These are phyloP conservation scores for Laticauda colubrina DNA, from an alignment of 2,113 vertebrate genomes.

Conservation along the genomic window DNA sequence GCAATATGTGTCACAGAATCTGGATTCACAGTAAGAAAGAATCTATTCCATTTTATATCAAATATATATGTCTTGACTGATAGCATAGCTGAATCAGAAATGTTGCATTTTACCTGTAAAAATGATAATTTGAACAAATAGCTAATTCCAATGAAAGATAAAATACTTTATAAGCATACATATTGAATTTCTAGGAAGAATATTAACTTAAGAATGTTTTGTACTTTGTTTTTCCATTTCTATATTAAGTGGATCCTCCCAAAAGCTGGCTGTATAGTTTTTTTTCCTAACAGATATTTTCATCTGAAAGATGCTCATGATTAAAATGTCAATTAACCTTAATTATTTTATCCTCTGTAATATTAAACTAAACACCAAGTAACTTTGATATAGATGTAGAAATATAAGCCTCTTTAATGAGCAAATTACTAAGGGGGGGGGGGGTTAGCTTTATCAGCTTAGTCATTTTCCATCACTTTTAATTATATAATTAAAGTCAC, in stretches of 20 bases:
- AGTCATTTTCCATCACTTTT: conserved; percentile 61
- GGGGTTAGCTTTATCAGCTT: conserved; percentile 61
- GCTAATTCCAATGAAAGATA: conserved; percentile 31
- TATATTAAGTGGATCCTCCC: conserved; percentile 47
- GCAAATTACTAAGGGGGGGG: conserved; percentile 55
- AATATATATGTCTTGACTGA: not conserved
- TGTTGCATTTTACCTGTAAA: conserved; percentile 15
- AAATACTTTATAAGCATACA: conserved; percentile 12
- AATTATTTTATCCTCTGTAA: conserved; percentile 55
- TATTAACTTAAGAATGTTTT: conserved; percentile 40
- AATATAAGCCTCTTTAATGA: conserved; percentile 60
- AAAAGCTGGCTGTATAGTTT: conserved; percentile 48
- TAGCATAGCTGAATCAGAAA: conserved; percentile 9
- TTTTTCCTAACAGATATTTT: conserved; percentile 57
- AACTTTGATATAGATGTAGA: conserved; percentile 60
- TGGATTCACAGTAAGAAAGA: not conserved
- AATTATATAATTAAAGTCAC: conserved; percentile 59
- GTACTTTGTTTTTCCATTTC: conserved; percentile 45
- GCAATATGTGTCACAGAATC: not conserved
- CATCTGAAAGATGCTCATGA: conserved; percentile 60
- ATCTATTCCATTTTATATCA: not conserved
- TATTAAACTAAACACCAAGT: conserved; percentile 66
- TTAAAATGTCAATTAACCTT: conserved; percentile 68
- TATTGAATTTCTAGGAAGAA: conserved; percentile 4
- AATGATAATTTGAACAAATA: conserved; percentile 35